phyloP scores from a whole-genome alignment of 2,797 vertebrate genomes.

The Lepus townsendii region DNA sequence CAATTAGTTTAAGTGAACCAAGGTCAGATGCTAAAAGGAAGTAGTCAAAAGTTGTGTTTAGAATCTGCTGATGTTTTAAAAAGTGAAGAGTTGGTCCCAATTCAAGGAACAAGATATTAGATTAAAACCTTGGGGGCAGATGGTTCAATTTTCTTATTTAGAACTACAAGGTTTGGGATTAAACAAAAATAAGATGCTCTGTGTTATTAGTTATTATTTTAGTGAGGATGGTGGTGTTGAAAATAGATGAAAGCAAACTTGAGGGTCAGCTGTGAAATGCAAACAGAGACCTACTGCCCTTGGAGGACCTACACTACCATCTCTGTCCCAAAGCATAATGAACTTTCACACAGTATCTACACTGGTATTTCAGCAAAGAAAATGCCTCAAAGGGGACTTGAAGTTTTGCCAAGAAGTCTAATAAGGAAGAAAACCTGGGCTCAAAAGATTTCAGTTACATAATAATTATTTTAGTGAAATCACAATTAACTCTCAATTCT shows the following conservation, averaged over 20 bases:
- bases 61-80: constrained; percentile 63
- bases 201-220: background rate
- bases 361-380: constrained; percentile 72
- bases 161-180: constrained; percentile 66
- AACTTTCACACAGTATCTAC: constrained; percentile 69
- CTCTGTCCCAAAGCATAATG: constrained; percentile 66
- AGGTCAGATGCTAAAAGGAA: constrained; percentile 75
- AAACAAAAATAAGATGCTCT: constrained; percentile 62
- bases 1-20: constrained; percentile 66
- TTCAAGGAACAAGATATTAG: constrained; percentile 74
- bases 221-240: constrained; percentile 38
- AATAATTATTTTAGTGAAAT: constrained; percentile 68
- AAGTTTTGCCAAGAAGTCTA: constrained; percentile 67
- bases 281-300: constrained; percentile 58
- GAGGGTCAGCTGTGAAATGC: constrained; percentile 68
- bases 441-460: constrained; percentile 79
- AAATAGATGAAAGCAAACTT: constrained; percentile 61
- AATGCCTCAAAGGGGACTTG: constrained; percentile 59
- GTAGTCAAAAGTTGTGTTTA: constrained; percentile 49
- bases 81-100: constrained; percentile 67
- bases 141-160: constrained; percentile 75
- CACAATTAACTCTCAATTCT: constrained; percentile 42
- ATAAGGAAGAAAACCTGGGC: constrained; percentile 61
- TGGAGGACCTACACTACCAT: background rate
- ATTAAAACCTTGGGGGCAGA: constrained; percentile 73